Conservation (phyloP, 2,888 invertebrate species). For the Scelioninae gen. 2 region DNA sequence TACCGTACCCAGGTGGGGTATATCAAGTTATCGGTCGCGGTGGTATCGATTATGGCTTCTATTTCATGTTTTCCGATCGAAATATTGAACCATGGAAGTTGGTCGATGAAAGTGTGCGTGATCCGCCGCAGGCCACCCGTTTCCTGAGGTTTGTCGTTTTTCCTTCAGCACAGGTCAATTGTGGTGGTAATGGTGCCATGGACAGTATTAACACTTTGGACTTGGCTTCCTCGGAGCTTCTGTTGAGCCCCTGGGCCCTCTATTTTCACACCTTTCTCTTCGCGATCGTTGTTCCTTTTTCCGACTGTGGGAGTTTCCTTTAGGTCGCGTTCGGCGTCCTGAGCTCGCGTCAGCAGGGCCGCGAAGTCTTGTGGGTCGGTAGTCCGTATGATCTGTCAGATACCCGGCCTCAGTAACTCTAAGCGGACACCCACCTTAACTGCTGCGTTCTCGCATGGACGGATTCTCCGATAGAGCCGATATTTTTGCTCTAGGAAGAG, state of each 20-base stretch:
- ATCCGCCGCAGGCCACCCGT: too few relatives aligned
- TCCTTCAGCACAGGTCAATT: too few relatives aligned
- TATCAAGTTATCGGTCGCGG: too few relatives aligned
- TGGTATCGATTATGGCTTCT: too few relatives aligned
- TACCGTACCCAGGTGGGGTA: too few relatives aligned
- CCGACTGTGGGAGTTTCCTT: not conserved
- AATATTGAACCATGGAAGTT: too few relatives aligned
- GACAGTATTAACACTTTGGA: not conserved
- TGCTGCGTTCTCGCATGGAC: not conserved
- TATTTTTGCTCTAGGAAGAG: conserved; percentile 18
- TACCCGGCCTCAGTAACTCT: not conserved
- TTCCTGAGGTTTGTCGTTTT: too few relatives aligned
- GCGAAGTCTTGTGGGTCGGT: not conserved
- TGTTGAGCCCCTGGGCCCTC: too few relatives aligned
- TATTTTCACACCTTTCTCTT: too few relatives aligned
- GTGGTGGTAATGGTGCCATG: not conserved
- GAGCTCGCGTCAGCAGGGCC: not conserved
- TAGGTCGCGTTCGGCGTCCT: not conserved
- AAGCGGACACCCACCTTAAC: not conserved
- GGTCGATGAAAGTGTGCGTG: too few relatives aligned
- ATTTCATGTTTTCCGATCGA: too few relatives aligned
- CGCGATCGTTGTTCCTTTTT: not conserved
- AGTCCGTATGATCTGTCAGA: not conserved
- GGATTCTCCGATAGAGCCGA: not conserved
- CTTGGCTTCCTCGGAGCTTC: too few relatives aligned